phyloP scores from a whole-genome alignment of 1,140 invertebrate genomes.

The Lucilia cuprina region DNA sequence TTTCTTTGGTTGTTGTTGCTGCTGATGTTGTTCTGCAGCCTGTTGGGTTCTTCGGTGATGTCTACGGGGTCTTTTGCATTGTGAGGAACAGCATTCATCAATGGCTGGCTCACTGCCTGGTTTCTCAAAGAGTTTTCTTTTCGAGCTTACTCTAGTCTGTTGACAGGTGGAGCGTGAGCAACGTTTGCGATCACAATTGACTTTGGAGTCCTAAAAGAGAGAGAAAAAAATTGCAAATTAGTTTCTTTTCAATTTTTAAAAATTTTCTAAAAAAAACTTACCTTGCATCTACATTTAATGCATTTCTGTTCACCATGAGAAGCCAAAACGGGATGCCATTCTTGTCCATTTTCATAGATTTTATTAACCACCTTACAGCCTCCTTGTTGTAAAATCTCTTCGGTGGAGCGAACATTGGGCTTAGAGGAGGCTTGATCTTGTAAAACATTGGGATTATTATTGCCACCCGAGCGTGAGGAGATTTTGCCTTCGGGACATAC shows the following conservation, averaged over 20 bases:
- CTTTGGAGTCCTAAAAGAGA: constrained; percentile 74
- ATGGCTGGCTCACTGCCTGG: constrained; percentile 45
- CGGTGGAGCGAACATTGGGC: constrained; percentile 62
- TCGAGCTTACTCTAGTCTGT: constrained; percentile 59
- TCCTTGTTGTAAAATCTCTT: constrained; percentile 76
- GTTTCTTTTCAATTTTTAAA: background rate
- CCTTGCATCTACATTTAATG: constrained; percentile 87
- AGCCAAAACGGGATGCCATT: constrained; percentile 84
- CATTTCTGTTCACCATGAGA: constrained; percentile 86
- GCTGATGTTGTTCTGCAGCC: constrained; percentile 41
- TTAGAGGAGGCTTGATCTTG: constrained; percentile 64
- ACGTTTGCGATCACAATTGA: constrained; percentile 79
- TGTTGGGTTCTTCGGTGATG: constrained; percentile 59
- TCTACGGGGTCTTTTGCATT: constrained; percentile 65
- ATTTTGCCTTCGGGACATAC: constrained; percentile 71
- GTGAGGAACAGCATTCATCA: constrained; percentile 67
- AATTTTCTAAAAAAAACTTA: constrained; percentile 62
- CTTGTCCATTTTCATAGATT: constrained; percentile 79
- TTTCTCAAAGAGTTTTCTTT: constrained; percentile 60
- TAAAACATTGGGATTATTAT: constrained; percentile 52
- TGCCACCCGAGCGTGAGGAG: constrained; percentile 44
- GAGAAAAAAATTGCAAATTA: background rate
- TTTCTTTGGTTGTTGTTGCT: constrained; percentile 37
- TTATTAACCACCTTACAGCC: constrained; percentile 77
- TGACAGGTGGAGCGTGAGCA: constrained; percentile 77